Evolutionary conservation across 1,140 invertebrate genomes (phyloP), one percentile per base, ranked within the genome.

Genomic region (Scaptodrosophila lebanonensis): DNA sequence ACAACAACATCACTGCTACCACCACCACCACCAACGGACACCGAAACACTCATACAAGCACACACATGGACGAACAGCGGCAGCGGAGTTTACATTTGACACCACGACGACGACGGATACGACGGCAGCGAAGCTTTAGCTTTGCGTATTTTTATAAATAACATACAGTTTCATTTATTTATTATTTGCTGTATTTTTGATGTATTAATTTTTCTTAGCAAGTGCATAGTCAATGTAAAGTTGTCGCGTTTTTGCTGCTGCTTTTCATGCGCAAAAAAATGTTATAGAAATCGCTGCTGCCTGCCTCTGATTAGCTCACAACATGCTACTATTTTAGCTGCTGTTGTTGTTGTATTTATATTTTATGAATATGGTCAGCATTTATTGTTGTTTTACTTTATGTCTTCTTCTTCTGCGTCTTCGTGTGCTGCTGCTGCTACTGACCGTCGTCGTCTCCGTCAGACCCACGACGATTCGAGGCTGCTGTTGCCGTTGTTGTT

Each of bases 301-400:
- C 40, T 45, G 39, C 35, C 51, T 63, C 60, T 58, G 60, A 63
- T 63, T 63, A 63, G 60, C 60, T 58, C 60, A 63, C 60, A 57
- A 57, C 53, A 50, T 58, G 60, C 54, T 63, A 45, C 32, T 62
- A 52, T 60, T 60, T 57, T 58, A n/a, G n/a, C n/a, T 63, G 43
- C 44, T 18, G 8, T 35, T 32, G 15, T 8, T 25, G 25, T 52
- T 53, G 8, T 25, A 25, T 25, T 3, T 36, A 11, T 56, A 11
- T 27, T 56, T 50, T 54, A 47, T 60, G 50, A 60, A 61, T 61
- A 61, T 61, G 58, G 51, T 44, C 59, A 62, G 59, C 59, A 25
- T 62, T 62, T 62, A 57, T 51, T 63, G 59, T 63, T 63, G 60
- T 58, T 63, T 63, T 51, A 58, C 53, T 63, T 58, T 51, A 58